Base-by-base conservation (phyloP, 2,797 vertebrate genomes). In the Thunnus albacares region DNA sequence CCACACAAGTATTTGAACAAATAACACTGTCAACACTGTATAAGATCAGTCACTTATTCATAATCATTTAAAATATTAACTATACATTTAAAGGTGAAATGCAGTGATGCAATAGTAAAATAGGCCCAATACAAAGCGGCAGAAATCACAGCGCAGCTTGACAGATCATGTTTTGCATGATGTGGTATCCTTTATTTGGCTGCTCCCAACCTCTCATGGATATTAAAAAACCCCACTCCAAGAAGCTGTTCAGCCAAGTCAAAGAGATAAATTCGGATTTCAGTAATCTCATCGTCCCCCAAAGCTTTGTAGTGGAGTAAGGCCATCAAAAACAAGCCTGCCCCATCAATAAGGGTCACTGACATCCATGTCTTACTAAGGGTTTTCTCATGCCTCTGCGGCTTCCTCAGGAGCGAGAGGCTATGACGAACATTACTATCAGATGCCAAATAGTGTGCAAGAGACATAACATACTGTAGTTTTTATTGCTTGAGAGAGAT, bases 261-360 rank as follows among this genome's bases (percentile, higher is more conserved):
- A 3, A 35, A 67, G 66, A 87, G 87, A 89, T 90, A 53, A 85
- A 85, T 89, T 84, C 77, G 85, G 89, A 90, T 93, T 92, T 87
- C 10, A 10, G 47, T 92, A 87, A 93, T 93, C 88, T 63, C 74
- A 51, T 87, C 71, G 51, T 49, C 77, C 82, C 82, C 80, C 62
- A 18, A 58, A 79, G 87, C 70, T 89, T 88, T 89, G 63, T 63
- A 47, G 67, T 30, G 67, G 80, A 91, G 90, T 49, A 76, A 73
- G 71, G 77, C 72, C 77, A 78, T 87, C 71, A 43, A 79, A 87
- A 83, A 71, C n/a, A 28, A 49, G 62, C 57, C 26, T 20, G 64
- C 22, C 58, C 49, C 61, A 65, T 65, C 8, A 35, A 86, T 89
- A 67, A 43, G 82, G 82, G 83, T 79, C 88, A 80, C 76, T 75